Evolutionary conservation across 1,140 invertebrate species (phyloP).

Genomic region (Drosophila eugracilis): DNA sequence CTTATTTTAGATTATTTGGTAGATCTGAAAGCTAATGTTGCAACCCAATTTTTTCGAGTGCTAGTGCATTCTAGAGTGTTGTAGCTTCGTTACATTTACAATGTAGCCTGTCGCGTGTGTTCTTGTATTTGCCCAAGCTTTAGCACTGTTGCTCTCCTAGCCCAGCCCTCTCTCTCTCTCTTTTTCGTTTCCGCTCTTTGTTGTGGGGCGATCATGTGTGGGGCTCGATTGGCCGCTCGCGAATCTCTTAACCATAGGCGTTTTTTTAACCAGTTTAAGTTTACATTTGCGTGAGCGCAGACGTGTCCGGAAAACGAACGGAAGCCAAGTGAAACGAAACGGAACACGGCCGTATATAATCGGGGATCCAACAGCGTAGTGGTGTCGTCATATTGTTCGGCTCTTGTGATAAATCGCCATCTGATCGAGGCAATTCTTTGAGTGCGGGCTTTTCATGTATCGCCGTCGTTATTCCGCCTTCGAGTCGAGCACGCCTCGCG

Average conservation of each 20-base stretch:
- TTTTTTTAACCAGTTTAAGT: conserved; percentile 60
- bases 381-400: conserved; percentile 23
- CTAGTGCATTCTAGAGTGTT: conserved; percentile 45
- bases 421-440: conserved; percentile 23
- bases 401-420: conserved; percentile 36
- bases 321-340: conserved; percentile 15
- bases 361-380: conserved; percentile 20
- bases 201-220: conserved; percentile 54
- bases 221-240: conserved; percentile 43
- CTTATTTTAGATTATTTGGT: too few relatives aligned
- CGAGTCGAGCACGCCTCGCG: conserved; percentile 72
- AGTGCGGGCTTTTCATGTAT: conserved; percentile 66
- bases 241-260: conserved; percentile 70
- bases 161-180: conserved; percentile 2
- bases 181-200: conserved; percentile 5
- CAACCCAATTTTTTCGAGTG: background rate
- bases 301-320: conserved; percentile 64
- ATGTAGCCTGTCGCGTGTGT: conserved; percentile 20
- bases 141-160: conserved; percentile 49
- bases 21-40: too few relatives aligned
- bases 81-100: conserved; percentile 56
- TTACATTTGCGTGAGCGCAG: conserved; percentile 70
- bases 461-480: conserved; percentile 81
- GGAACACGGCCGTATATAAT: conserved; percentile 18
- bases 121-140: conserved; percentile 66